phyloP scores from a whole-genome alignment of 2,888 invertebrate species.

The Heliothis peltigera region DNA sequence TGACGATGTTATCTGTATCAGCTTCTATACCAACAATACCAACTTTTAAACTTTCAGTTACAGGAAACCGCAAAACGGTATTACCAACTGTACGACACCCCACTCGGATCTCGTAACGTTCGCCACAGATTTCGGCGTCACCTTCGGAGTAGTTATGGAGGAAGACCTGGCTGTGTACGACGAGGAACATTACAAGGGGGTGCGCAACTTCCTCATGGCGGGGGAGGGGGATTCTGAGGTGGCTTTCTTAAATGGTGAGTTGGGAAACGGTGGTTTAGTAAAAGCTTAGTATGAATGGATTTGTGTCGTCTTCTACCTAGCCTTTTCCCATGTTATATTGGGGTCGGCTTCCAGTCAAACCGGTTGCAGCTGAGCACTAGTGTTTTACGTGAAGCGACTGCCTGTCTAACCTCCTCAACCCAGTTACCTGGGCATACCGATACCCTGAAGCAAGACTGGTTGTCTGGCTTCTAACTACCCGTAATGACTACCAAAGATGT shows the following conservation, averaged over 20 bases:
- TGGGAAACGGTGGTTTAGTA: background rate
- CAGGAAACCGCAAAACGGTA: constrained; percentile 71
- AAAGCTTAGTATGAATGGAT: background rate
- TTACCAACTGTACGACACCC: constrained; percentile 68
- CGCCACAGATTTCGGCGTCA: constrained; percentile 80
- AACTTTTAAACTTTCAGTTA: constrained; percentile 65
- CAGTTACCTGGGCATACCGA: too few relatives aligned
- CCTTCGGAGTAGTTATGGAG: constrained; percentile 76
- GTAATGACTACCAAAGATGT: too few relatives aligned
- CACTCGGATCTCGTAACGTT: constrained; percentile 67
- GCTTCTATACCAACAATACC: background rate
- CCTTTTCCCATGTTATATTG: too few relatives aligned
- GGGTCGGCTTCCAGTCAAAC: too few relatives aligned
- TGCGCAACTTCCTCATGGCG: constrained; percentile 74
- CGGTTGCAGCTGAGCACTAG: too few relatives aligned
- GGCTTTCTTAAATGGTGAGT: constrained; percentile 73
- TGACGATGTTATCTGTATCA: background rate
- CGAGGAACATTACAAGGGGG: constrained; percentile 55
- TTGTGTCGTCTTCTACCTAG: too few relatives aligned
- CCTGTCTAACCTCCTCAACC: too few relatives aligned
- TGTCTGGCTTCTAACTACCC: too few relatives aligned
- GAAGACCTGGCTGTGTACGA: constrained; percentile 76
- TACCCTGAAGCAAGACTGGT: too few relatives aligned
- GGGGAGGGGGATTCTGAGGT: constrained; percentile 67
- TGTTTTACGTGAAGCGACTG: too few relatives aligned